Percentiles rank a stretch among this genome's conserved stretches.
Evolutionary conservation across 2,113 vertebrate species (phyloP).

Genomic region (Butorides virescens): DNA sequence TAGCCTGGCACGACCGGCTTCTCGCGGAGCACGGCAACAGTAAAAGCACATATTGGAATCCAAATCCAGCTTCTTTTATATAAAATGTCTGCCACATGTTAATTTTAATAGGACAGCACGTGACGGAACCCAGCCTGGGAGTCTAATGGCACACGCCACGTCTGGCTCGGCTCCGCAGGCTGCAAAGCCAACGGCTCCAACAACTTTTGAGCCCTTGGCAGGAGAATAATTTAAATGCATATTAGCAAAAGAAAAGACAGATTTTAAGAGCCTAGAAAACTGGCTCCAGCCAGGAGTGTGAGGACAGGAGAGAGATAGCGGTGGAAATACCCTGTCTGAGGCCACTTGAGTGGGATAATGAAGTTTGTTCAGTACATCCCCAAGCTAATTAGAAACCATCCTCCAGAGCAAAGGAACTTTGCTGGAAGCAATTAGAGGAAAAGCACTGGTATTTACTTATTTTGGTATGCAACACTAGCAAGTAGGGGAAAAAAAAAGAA

Average conservation of each 20-base stretch:
- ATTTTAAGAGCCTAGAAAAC: not conserved
- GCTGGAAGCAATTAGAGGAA: not conserved
- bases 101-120: not conserved
- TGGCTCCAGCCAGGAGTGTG: not conserved
- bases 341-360: not conserved
- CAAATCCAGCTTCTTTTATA: not conserved
- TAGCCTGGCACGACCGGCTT: not conserved
- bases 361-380: not conserved
- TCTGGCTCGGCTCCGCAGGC: fast-evolving
- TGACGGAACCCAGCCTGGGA: not conserved
- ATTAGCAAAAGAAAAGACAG: not conserved
- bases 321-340: not conserved
- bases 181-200: not conserved
- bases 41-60: not conserved
- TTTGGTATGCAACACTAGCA: not conserved
- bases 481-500: not conserved
- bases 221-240: not conserved
- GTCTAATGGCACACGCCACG: fast-evolving
- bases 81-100: not conserved
- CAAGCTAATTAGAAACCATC: not conserved
- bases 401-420: slow-evolving; percentile 9
- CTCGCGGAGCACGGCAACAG: not conserved
- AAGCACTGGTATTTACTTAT: not conserved
- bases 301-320: not conserved
- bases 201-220: not conserved